These are phyloP conservation scores for Graphium colonna DNA, from an alignment of 2,888 invertebrate species.

Conservation along the genomic window DNA sequence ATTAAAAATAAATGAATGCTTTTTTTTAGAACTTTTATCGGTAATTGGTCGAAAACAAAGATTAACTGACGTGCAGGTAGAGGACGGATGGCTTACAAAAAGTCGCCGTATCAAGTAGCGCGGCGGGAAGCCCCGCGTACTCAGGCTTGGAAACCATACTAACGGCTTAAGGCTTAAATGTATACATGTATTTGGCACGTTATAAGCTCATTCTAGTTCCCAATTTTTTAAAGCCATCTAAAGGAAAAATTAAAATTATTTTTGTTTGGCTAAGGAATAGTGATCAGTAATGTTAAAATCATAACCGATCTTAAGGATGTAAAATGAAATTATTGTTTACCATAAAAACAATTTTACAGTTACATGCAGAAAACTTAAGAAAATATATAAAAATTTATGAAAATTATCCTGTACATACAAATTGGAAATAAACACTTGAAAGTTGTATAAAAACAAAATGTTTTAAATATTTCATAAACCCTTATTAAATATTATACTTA, in stretches of 20 bases:
- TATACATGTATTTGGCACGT: neutral
- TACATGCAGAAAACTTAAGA: neutral
- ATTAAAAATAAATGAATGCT: no score
- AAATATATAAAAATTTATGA: constrained; percentile 6
- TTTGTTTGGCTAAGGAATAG: no score
- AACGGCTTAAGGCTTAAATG: constrained; percentile 47
- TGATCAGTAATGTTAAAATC: no score
- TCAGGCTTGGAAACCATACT: constrained; percentile 61
- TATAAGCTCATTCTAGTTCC: neutral
- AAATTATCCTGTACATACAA: no score
- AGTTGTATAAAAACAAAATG: constrained; percentile 18
- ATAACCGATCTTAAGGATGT: no score
- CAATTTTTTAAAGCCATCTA: no score
- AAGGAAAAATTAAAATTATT: no score
- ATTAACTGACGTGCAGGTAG: constrained; percentile 32
- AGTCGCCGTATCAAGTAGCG: constrained; percentile 29
- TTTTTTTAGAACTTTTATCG: no score
- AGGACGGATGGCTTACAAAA: constrained; percentile 35
- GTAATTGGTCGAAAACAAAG: no score
- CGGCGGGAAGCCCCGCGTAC: constrained; percentile 49
- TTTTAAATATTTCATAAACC: no score
- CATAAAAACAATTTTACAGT: neutral
- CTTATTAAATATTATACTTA: constrained; percentile 27
- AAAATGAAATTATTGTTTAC: neutral
- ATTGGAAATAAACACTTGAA: no score